These are phyloP conservation scores for Conopomorpha cramerella DNA, from an alignment of 1,140 invertebrate species.

Conservation along the genomic window DNA sequence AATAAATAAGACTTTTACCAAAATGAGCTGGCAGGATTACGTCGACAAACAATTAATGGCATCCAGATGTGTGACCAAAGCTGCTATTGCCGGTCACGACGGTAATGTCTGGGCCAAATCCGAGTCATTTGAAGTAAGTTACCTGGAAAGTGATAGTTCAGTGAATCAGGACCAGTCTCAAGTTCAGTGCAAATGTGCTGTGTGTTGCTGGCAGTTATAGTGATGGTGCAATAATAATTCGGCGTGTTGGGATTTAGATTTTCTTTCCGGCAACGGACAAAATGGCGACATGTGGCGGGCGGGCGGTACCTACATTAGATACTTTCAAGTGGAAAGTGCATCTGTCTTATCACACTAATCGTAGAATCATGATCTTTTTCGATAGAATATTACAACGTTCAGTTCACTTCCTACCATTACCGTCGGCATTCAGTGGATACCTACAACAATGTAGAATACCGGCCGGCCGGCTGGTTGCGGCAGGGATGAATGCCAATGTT, in stretches of 20 bases:
- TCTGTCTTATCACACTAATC: no score
- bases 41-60: constrained; percentile 95
- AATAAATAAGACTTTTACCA: constrained; percentile 53
- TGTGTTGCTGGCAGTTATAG: constrained; percentile 9
- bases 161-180: constrained; percentile 19
- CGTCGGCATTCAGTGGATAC: no score
- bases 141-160: no score
- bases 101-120: constrained; percentile 95
- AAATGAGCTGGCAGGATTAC: constrained; percentile 98
- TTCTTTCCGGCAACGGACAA: constrained; percentile 48
- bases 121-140: constrained; percentile 89
- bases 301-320: no score
- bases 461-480: no score
- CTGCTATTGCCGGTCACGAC: constrained; percentile 92
- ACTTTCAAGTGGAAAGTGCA: no score
- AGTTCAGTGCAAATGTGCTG: constrained; percentile 12
- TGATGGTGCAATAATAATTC: constrained; percentile 7
- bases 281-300: constrained; percentile 60
- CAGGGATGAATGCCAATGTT: no score
- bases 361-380: no score
- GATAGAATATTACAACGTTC: no score
- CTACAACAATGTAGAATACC: no score
- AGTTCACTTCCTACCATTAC: no score
- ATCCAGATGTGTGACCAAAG: constrained; percentile 89
- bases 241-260: constrained; percentile 26